Conservation (phyloP, 2,113 vertebrate species). For the Zapus hudsonius region DNA sequence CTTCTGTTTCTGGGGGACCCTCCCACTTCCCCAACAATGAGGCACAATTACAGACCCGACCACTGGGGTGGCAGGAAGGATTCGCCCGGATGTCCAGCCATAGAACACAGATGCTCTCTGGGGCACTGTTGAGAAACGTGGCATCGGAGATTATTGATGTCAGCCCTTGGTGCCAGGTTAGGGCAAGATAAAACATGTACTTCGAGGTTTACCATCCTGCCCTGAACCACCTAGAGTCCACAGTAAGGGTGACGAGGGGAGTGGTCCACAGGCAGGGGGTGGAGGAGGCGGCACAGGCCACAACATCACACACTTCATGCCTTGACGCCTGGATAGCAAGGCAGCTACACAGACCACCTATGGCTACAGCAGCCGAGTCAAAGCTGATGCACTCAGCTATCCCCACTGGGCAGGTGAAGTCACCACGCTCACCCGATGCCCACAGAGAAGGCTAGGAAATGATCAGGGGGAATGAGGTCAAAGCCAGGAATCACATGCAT, state of each 20-base stretch:
- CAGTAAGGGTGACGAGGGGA: background rate
- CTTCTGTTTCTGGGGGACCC: background rate
- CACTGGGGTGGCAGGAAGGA: background rate
- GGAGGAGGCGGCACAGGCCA: background rate
- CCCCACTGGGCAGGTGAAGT: background rate
- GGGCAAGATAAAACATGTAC: background rate
- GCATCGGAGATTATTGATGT: rapidly evolving
- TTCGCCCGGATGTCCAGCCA: background rate
- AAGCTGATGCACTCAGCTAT: background rate
- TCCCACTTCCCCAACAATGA: background rate
- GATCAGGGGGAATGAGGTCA: background rate
- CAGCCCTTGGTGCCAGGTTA: background rate
- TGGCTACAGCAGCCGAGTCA: background rate
- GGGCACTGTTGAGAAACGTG: background rate
- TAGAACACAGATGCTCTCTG: background rate
- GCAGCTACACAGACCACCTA: background rate
- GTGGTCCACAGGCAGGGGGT: background rate
- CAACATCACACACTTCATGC: background rate
- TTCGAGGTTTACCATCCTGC: background rate
- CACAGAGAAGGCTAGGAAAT: background rate
- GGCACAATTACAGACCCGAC: background rate
- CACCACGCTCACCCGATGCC: background rate
- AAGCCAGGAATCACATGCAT: rapidly evolving
- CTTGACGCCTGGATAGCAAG: background rate
- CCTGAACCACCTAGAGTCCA: background rate